Evolutionary conservation across 2,797 vertebrate species (phyloP).

Genomic region (Takifugu rubripes): DNA sequence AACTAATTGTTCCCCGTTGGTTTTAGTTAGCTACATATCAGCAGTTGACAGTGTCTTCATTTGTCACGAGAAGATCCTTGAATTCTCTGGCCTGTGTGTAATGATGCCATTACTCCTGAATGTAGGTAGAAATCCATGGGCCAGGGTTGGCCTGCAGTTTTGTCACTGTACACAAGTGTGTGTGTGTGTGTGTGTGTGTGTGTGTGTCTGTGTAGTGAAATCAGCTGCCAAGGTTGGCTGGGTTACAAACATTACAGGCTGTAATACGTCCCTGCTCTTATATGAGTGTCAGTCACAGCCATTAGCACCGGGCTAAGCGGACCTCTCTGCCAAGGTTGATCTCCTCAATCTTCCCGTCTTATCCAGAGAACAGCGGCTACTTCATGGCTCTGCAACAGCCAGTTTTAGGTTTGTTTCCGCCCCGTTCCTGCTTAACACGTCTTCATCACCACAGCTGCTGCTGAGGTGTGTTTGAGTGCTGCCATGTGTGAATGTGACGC

Average conservation of each 20-base stretch:
- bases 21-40: constrained; percentile 44
- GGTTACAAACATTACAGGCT: constrained; percentile 33
- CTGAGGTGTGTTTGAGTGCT: constrained; percentile 22
- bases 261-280: constrained; percentile 29
- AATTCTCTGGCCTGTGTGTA: constrained; percentile 9
- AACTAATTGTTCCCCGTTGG: constrained; percentile 56
- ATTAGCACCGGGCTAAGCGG: constrained; percentile 8
- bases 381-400: neutral
- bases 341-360: constrained; percentile 5
- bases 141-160: constrained; percentile 13
- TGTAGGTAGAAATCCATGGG: constrained; percentile 29
- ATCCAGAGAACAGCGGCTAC: neutral
- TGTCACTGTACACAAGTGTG: constrained; percentile 2
- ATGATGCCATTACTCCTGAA: constrained; percentile 27
- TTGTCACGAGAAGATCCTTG: constrained; percentile 45
- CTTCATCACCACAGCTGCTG: constrained; percentile 23
- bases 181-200: no score
- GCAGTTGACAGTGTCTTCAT: constrained; percentile 40
- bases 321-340: constrained; percentile 16
- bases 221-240: constrained; percentile 16
- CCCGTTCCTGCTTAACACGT: constrained; percentile 6
- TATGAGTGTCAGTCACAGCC: constrained; percentile 30
- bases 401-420: constrained; percentile 12
- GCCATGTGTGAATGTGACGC: constrained; percentile 17
- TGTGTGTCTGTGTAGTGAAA: constrained; percentile 2